A percentile compares a stretch with the other conserved stretches of the same genome.
Evolutionary conservation across 2,888 invertebrate species (phyloP).

Genomic region (Argyra leucocephala): DNA sequence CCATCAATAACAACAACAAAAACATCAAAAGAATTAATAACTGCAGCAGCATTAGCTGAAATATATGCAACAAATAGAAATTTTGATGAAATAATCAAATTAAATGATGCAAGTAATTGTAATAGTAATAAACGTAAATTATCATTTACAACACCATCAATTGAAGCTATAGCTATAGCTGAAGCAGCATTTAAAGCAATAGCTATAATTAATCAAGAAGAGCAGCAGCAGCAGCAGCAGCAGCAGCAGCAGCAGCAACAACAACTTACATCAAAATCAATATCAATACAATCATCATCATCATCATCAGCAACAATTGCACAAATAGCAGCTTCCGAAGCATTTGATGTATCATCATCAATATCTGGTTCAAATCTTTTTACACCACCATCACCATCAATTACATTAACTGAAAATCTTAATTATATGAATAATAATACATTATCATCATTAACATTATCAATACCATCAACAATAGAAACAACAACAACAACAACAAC

Average conservation of each 20-base stretch:
- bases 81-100: not conserved
- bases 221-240: slow-evolving; percentile 8
- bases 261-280: slow-evolving; percentile 19
- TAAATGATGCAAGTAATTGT: not conserved
- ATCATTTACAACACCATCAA: slow-evolving; percentile 9
- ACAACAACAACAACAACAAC: slow-evolving; percentile 22
- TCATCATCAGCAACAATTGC: slow-evolving; percentile 34
- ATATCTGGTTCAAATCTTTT: slow-evolving; percentile 9
- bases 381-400: slow-evolving; percentile 17
- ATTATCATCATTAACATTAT: slow-evolving; percentile 37
- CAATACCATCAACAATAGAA: slow-evolving; percentile 22
- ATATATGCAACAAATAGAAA: not conserved
- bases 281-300: slow-evolving; percentile 25
- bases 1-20: slow-evolving; percentile 25
- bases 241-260: not conserved
- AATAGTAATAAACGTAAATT: not conserved
- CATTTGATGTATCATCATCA: slow-evolving; percentile 9
- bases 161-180: slow-evolving; percentile 9
- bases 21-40: slow-evolving; percentile 34
- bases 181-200: slow-evolving; percentile 7
- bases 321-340: slow-evolving; percentile 23
- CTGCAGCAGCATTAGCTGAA: slow-evolving; percentile 16
- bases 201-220: slow-evolving; percentile 6
- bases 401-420: slow-evolving; percentile 23
- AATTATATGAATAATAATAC: slow-evolving; percentile 25